Conservation (phyloP, 2,797 vertebrate genomes). For the Buceros bicornis region DNA sequence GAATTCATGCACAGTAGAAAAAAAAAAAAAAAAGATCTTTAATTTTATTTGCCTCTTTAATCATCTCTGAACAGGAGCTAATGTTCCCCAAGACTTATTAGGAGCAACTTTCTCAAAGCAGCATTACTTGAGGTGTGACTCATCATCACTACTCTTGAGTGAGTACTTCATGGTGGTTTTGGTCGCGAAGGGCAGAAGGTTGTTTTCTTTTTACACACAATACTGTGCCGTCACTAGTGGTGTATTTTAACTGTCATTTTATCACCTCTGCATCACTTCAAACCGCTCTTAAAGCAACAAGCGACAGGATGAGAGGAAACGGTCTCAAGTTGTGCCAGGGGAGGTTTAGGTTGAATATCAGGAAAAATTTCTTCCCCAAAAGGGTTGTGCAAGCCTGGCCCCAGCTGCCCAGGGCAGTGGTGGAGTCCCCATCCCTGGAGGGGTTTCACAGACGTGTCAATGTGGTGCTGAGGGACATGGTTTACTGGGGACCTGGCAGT, state of each 20-base stretch:
- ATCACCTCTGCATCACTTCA: background rate
- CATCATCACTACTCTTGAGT: background rate
- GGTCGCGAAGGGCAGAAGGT: background rate
- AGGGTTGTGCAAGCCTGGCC: no score
- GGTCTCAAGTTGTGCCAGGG: no score
- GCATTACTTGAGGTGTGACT: background rate
- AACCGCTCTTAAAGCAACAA: background rate
- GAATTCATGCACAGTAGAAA: constrained; percentile 4
- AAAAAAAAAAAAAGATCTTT: background rate
- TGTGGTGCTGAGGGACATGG: no score
- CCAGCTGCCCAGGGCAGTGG: no score
- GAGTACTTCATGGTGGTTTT: background rate
- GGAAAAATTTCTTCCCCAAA: no score
- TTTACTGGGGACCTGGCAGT: no score
- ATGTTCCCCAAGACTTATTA: background rate
- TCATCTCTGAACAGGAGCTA: background rate
- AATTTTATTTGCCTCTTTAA: constrained; percentile 43
- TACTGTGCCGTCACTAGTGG: background rate
- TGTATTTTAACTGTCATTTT: background rate
- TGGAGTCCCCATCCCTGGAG: no score
- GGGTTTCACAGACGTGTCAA: no score
- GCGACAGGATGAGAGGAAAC: no score
- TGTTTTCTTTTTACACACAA: background rate
- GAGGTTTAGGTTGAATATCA: no score
- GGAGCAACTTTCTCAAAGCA: background rate